Conservation (phyloP, 1,140 invertebrate genomes). For the Trichonephila clavata region DNA sequence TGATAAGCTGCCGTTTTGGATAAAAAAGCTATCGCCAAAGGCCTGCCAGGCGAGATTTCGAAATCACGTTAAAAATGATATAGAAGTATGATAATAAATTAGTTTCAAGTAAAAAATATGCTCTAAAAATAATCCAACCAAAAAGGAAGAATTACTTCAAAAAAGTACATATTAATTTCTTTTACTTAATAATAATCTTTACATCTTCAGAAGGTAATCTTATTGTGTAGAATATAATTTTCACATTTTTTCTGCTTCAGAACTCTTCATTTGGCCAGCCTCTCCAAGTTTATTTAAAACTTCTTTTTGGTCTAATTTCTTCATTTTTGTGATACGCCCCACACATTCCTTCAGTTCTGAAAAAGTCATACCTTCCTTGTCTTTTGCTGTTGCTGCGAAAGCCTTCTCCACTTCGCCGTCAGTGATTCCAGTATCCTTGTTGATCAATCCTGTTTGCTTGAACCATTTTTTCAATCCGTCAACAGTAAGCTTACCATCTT, state of each 20-base stretch:
- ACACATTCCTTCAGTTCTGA: neutral
- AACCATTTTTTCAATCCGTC: neutral
- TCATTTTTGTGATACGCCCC: neutral
- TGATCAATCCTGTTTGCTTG: neutral
- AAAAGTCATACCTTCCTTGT: neutral
- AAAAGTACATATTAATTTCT: neutral
- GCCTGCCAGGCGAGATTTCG: too few species aligned
- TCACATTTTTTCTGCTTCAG: neutral
- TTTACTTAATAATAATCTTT: neutral
- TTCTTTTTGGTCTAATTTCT: neutral
- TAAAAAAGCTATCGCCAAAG: too few species aligned
- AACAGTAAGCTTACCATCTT: neutral
- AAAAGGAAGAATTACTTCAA: neutral
- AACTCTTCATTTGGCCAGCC: neutral
- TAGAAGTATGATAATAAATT: too few species aligned
- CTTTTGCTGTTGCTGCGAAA: neutral
- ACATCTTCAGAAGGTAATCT: too few species aligned
- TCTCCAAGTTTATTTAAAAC: neutral
- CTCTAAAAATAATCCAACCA: too few species aligned
- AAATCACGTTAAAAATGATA: too few species aligned
- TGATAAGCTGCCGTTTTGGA: too few species aligned
- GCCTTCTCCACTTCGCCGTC: neutral
- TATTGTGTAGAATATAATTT: too few species aligned
- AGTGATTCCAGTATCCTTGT: neutral
- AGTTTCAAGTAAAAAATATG: too few species aligned